Evolutionary conservation across 2,888 invertebrate genomes (phyloP).

Genomic region (Drosophila macrospina): DNA sequence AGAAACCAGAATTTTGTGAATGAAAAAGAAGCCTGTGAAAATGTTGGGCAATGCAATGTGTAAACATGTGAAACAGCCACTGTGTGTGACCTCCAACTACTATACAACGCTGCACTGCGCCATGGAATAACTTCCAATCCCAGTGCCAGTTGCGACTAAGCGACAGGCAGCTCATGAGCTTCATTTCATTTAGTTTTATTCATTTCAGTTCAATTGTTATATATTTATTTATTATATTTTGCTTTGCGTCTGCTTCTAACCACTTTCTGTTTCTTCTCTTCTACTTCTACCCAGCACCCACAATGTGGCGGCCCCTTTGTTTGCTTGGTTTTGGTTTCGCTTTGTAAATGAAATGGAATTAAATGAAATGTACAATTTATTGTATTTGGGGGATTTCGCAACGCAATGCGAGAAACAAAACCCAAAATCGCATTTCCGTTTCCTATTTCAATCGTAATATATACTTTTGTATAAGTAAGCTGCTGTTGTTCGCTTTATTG

Average conservation of each 20-base stretch:
- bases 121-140: neutral
- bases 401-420: constrained; percentile 51
- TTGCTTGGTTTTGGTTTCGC: constrained; percentile 68
- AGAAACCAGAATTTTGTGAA: constrained; percentile 22
- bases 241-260: constrained; percentile 14
- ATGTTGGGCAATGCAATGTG: constrained; percentile 28
- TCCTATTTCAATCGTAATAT: constrained; percentile 70
- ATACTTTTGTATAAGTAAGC: constrained; percentile 43
- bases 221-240: constrained; percentile 66
- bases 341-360: constrained; percentile 80
- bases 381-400: constrained; percentile 78
- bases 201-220: constrained; percentile 74
- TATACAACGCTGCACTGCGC: constrained; percentile 35
- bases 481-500: constrained; percentile 59
- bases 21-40: constrained; percentile 37
- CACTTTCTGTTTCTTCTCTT: neutral
- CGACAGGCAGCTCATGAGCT: constrained; percentile 53
- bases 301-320: constrained; percentile 57
- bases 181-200: constrained; percentile 62
- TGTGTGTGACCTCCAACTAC: constrained; percentile 9
- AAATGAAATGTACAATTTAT: constrained; percentile 82
- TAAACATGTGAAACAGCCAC: constrained; percentile 38
- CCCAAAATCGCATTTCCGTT: constrained; percentile 74
- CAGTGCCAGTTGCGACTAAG: constrained; percentile 10
- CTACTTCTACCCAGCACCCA: constrained; percentile 48